Evolutionary conservation across 2,888 invertebrate species (phyloP).

Genomic region (Epistrophe eligans): DNA sequence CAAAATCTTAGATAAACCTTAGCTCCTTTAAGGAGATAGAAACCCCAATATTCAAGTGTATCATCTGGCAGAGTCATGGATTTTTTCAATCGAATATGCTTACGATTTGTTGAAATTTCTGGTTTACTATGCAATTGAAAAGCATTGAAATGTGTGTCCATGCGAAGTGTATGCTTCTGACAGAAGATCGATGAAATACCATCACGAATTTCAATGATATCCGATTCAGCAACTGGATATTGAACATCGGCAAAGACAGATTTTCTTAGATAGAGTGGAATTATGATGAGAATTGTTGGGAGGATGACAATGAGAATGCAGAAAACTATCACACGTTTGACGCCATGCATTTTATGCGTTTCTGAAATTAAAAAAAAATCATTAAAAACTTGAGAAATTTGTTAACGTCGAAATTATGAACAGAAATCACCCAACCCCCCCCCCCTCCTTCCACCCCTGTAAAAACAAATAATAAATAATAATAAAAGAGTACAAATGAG

Average conservation of each 20-base stretch:
- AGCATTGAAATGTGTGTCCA: slow-evolving; percentile 90
- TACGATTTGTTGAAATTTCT: slow-evolving; percentile 88
- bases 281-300: slow-evolving; percentile 90
- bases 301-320: slow-evolving; percentile 90
- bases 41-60: slow-evolving; percentile 95
- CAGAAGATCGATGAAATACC: slow-evolving; percentile 94
- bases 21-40: slow-evolving; percentile 92
- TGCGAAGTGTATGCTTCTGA: slow-evolving; percentile 90
- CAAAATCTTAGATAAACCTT: slow-evolving; percentile 91
- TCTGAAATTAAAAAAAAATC: slow-evolving; percentile 84
- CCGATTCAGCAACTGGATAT: slow-evolving; percentile 92
- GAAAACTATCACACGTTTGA: slow-evolving; percentile 90
- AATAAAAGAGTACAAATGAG: too few relatives aligned
- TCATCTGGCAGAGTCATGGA: slow-evolving; percentile 93
- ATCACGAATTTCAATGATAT: slow-evolving; percentile 92
- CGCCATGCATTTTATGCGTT: slow-evolving; percentile 90
- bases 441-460: too few relatives aligned
- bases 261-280: slow-evolving; percentile 91
- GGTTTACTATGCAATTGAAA: slow-evolving; percentile 90
- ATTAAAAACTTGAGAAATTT: not conserved
- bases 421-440: too few relatives aligned
- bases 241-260: slow-evolving; percentile 90
- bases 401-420: not conserved
- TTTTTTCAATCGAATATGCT: slow-evolving; percentile 91
- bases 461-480: too few relatives aligned